These are phyloP conservation scores for Drosophila putrida DNA, from an alignment of 2,888 invertebrate genomes.

Conservation along the genomic window DNA sequence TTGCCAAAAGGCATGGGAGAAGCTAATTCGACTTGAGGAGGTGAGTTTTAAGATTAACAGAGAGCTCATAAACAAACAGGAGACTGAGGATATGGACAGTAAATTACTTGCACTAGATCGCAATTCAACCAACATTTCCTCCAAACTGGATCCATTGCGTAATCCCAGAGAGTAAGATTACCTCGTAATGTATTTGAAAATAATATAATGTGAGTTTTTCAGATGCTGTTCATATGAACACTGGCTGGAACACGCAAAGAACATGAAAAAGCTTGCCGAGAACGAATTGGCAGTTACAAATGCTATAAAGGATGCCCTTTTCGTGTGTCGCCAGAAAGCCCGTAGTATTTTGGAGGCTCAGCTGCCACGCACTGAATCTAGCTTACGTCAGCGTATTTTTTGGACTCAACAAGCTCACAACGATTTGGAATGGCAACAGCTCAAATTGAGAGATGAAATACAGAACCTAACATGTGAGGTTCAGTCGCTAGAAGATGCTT, in stretches of 20 bases:
- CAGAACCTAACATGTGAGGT: slow-evolving; percentile 9
- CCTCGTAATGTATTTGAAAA: not conserved
- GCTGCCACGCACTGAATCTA: slow-evolving; percentile 4
- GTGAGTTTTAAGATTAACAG: slow-evolving; percentile 10
- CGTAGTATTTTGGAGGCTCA: slow-evolving; percentile 2
- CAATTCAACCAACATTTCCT: slow-evolving; percentile 9
- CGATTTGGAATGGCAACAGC: slow-evolving; percentile 22
- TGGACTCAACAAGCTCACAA: slow-evolving; percentile 4
- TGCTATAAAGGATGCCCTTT: slow-evolving; percentile 11
- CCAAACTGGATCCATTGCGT: slow-evolving; percentile 15
- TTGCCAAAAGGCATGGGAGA: slow-evolving; percentile 92
- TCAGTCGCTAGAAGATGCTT: slow-evolving; percentile 2
- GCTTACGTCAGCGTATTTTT: slow-evolving; percentile 13
- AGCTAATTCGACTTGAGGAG: slow-evolving; percentile 17
- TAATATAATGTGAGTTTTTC: no score
- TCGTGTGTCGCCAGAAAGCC: slow-evolving; percentile 8
- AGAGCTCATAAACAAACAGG: slow-evolving; percentile 7
- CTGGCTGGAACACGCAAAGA: slow-evolving; percentile 22
- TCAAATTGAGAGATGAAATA: not conserved
- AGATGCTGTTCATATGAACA: slow-evolving; percentile 19
- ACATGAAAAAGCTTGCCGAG: slow-evolving; percentile 76
- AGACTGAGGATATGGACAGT: slow-evolving; percentile 13
- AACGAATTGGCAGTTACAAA: slow-evolving; percentile 38
- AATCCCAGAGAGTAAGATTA: slow-evolving; percentile 17
- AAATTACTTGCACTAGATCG: slow-evolving; percentile 6